Evolutionary conservation across 2,888 invertebrate species (phyloP).

Genomic region (Dicycla oo): DNA sequence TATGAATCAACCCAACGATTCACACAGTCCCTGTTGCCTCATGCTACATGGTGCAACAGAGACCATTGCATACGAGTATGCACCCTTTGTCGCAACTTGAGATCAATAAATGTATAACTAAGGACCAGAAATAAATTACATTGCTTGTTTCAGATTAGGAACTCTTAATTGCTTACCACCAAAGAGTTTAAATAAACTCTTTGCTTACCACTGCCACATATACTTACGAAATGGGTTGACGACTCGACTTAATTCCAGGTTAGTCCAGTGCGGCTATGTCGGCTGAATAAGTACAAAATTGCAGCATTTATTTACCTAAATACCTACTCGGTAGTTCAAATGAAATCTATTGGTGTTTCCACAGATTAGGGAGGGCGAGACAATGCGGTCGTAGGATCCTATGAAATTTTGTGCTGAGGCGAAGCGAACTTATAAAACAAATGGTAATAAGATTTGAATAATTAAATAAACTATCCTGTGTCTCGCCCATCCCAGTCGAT

Average conservation of each 20-base stretch:
- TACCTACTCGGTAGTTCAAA: slow-evolving; percentile 2
- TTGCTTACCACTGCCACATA: slow-evolving; percentile 35
- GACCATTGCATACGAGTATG: too few relatives aligned
- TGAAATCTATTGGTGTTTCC: slow-evolving; percentile 4
- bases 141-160: not conserved
- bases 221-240: slow-evolving; percentile 42
- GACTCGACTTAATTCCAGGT: not conserved
- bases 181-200: too few relatives aligned
- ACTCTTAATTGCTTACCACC: too few relatives aligned
- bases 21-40: too few relatives aligned
- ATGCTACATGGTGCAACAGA: too few relatives aligned
- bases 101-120: not conserved
- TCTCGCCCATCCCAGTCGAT: not conserved
- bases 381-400: not conserved
- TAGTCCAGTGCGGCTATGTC: not conserved
- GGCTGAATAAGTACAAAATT: slow-evolving; percentile 18
- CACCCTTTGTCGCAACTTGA: not conserved
- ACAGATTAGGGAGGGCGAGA: not conserved
- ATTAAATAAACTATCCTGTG: not conserved
- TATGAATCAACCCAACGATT: too few relatives aligned
- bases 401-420: not conserved
- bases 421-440: not conserved
- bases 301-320: slow-evolving; percentile 11
- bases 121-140: not conserved
- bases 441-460: not conserved